A percentile compares a stretch with the other conserved stretches of the same genome.
These are phyloP conservation scores for Anas platyrhynchos DNA, from an alignment of 2,113 vertebrate species.

Conservation along the genomic window DNA sequence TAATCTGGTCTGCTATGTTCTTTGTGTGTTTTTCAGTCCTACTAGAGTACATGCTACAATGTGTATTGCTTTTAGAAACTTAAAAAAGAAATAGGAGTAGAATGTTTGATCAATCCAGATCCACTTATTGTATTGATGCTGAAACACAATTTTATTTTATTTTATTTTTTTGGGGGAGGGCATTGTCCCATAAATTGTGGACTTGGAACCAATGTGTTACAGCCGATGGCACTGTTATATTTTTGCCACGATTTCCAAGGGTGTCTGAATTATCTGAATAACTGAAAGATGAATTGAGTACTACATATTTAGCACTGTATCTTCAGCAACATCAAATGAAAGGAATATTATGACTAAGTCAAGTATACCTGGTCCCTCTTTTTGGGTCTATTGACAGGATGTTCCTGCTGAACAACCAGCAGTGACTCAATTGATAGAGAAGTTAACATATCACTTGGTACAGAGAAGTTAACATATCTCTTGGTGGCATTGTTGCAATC, in stretches of 20 bases:
- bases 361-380: background rate
- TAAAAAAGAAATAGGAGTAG: background rate
- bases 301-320: background rate
- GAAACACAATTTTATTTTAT: background rate
- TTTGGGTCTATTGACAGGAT: background rate
- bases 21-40: background rate
- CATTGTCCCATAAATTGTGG: background rate
- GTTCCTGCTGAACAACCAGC: background rate
- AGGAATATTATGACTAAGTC: background rate
- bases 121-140: background rate
- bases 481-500: background rate
- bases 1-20: background rate
- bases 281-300: background rate
- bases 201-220: background rate
- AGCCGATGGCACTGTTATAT: background rate
- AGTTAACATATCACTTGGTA: background rate
- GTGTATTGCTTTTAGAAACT: background rate
- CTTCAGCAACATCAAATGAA: background rate
- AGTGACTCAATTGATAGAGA: background rate
- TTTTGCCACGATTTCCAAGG: background rate
- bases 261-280: background rate
- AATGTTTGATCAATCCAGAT: background rate
- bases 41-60: background rate
- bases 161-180: background rate
- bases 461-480: background rate